Percentiles rank a stretch among this genome's conserved stretches.
Conservation (phyloP, 2,888 invertebrate species). For the Asteroscopus sphinx region DNA sequence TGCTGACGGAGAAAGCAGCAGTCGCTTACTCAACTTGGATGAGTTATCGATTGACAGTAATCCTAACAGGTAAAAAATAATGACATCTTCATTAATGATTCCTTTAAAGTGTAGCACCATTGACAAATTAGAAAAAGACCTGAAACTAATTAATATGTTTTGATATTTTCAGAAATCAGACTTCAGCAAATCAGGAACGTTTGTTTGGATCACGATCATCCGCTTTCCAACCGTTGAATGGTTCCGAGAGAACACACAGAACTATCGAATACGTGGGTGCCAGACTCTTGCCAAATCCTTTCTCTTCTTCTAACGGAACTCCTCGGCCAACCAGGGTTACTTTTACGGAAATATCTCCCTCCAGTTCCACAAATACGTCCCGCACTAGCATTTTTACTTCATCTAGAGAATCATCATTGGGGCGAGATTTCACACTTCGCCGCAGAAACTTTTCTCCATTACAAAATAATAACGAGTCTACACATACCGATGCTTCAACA, state of each 20-base stretch:
- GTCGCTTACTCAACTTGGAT: conserved; percentile 77
- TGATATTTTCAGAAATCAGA: conserved; percentile 66
- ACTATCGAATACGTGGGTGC: conserved; percentile 75
- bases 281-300: conserved; percentile 81
- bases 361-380: conserved; percentile 68
- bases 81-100: background rate
- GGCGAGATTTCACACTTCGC: conserved; percentile 65
- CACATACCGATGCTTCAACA: conserved; percentile 38
- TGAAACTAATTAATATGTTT: background rate
- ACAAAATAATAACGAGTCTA: conserved; percentile 46
- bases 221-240: conserved; percentile 81
- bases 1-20: conserved; percentile 70
- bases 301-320: conserved; percentile 72
- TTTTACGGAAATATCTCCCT: conserved; percentile 61
- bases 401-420: conserved; percentile 66
- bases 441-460: conserved; percentile 66
- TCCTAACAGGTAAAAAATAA: conserved; percentile 64
- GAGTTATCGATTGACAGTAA: conserved; percentile 77
- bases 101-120: too few species aligned
- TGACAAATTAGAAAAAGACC: background rate
- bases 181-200: conserved; percentile 67
- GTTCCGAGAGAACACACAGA: conserved; percentile 71
- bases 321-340: conserved; percentile 64
- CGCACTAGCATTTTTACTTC: conserved; percentile 82
- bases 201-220: conserved; percentile 81